Conservation (phyloP, 2,797 vertebrate species). For the Enteromius radiatus region DNA sequence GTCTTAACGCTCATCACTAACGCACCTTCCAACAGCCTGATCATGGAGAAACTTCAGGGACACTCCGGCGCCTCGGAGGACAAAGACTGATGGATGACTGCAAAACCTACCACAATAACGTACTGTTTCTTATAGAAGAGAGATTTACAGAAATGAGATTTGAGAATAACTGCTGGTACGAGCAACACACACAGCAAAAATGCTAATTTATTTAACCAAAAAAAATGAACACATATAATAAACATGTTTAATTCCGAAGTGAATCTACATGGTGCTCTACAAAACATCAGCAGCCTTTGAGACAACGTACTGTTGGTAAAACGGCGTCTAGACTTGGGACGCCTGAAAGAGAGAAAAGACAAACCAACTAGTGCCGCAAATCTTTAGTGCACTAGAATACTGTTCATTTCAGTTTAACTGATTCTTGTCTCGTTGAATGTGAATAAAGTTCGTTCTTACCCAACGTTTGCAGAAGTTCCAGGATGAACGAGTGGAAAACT, state of each 20-base stretch:
- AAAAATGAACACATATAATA: background rate
- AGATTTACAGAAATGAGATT: background rate
- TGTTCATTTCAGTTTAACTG: background rate
- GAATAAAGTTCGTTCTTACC: constrained; percentile 72
- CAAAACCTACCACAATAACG: background rate
- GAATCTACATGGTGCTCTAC: constrained; percentile 14
- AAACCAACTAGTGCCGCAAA: background rate
- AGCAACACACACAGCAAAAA: background rate
- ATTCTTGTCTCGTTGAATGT: background rate
- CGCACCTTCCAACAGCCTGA: constrained; percentile 84
- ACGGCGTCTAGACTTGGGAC: constrained; percentile 82
- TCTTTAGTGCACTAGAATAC: background rate
- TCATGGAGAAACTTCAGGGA: constrained; percentile 87
- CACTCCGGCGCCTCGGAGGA: constrained; percentile 62
- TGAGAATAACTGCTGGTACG: background rate
- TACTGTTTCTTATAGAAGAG: constrained; percentile 2
- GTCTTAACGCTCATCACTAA: constrained; percentile 94
- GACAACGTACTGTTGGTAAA: constrained; percentile 79
- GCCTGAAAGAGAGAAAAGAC: constrained; percentile 75
- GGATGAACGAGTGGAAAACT: constrained; percentile 83
- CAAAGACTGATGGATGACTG: background rate
- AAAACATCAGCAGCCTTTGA: constrained; percentile 66
- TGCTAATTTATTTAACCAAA: constrained; percentile 4
- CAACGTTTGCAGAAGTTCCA: constrained; percentile 80
- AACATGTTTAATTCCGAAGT: background rate